These are phyloP conservation scores for Drosophila neotestacea DNA, from an alignment of 2,888 invertebrate species.

Conservation along the genomic window DNA sequence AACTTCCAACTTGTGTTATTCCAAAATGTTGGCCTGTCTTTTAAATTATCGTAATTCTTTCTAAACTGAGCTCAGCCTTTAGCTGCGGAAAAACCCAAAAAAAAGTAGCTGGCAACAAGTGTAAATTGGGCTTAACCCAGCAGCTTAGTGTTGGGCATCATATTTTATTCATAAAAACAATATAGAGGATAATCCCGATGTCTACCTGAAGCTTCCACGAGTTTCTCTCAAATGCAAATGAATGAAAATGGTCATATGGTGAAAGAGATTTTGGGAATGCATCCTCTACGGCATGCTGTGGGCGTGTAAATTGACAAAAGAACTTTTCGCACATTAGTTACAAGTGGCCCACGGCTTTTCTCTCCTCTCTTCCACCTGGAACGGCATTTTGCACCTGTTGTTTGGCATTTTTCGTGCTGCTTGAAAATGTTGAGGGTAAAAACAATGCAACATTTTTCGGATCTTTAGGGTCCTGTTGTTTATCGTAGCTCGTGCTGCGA, in stretches of 20 bases:
- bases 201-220: slow-evolving; percentile 59
- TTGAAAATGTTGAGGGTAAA: slow-evolving; percentile 41
- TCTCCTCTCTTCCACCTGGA: slow-evolving; percentile 30
- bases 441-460: slow-evolving; percentile 36
- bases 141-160: slow-evolving; percentile 30
- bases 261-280: slow-evolving; percentile 25
- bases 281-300: slow-evolving; percentile 15
- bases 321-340: slow-evolving; percentile 83
- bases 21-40: neutral
- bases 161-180: slow-evolving; percentile 59
- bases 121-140: slow-evolving; percentile 51
- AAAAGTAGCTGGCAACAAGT: slow-evolving; percentile 58
- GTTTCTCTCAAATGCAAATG: slow-evolving; percentile 64
- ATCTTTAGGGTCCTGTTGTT: slow-evolving; percentile 32
- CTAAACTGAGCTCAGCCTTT: slow-evolving; percentile 12
- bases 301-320: slow-evolving; percentile 77
- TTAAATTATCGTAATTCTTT: slow-evolving; percentile 11
- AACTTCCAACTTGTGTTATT: neutral
- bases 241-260: slow-evolving; percentile 64
- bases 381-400: slow-evolving; percentile 72
- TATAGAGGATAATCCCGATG: slow-evolving; percentile 41
- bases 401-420: slow-evolving; percentile 65
- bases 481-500: slow-evolving; percentile 59
- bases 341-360: slow-evolving; percentile 51
- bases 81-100: slow-evolving; percentile 50